Evolutionary conservation across 2,797 vertebrate genomes (phyloP).

Genomic region (Cercopithecus diana): DNA sequence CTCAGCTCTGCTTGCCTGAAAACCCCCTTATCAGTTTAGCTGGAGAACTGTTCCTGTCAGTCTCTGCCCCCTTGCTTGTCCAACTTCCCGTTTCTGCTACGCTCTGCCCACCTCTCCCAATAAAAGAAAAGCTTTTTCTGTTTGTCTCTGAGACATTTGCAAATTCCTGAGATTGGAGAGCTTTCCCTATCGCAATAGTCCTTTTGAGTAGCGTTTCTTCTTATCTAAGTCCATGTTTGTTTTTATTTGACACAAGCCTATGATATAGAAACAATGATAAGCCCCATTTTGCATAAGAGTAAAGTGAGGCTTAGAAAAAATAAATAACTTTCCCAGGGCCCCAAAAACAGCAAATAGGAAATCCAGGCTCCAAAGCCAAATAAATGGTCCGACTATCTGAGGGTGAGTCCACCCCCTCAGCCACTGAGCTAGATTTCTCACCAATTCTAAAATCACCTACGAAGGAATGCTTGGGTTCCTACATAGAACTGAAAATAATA

Average conservation of each 20-base stretch:
- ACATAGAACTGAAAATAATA: not conserved
- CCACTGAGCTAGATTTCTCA: not conserved
- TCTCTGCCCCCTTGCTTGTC: not conserved
- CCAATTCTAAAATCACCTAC: not conserved
- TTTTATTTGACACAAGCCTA: not conserved
- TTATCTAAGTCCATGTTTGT: not conserved
- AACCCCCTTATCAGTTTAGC: not conserved
- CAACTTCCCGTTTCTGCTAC: not conserved
- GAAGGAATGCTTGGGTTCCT: not conserved
- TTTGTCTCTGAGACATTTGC: not conserved
- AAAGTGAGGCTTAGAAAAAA: not conserved
- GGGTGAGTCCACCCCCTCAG: not conserved
- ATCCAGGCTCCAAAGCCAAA: not conserved
- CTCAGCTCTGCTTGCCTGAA: not conserved
- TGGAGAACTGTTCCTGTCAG: not conserved
- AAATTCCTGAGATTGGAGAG: not conserved
- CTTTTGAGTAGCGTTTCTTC: not conserved
- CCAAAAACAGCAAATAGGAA: not conserved
- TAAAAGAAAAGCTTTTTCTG: not conserved
- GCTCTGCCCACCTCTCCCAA: not conserved
- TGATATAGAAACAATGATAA: not conserved
- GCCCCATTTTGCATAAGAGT: not conserved
- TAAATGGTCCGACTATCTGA: not conserved
- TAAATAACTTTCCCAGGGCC: not conserved
- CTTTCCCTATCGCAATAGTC: not conserved